phyloP scores from a whole-genome alignment of 2,797 vertebrate genomes.

The Pseudomugil tenellus region DNA sequence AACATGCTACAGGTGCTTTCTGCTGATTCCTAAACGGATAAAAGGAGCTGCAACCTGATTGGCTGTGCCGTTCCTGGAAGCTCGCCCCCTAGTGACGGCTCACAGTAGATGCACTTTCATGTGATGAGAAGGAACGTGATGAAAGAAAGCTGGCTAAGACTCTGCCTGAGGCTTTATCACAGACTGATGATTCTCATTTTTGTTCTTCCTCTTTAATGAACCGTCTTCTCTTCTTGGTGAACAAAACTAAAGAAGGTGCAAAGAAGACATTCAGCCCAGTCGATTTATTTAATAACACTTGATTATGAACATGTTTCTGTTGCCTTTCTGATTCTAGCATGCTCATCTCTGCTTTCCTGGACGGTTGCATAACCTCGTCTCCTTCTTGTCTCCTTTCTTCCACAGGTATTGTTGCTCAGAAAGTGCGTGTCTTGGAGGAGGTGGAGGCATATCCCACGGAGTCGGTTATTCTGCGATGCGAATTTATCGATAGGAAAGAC shows the following conservation, averaged over 20 bases:
- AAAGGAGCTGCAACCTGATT: background rate
- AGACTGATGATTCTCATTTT: slow-evolving; percentile 23
- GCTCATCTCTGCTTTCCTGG: slow-evolving; percentile 13
- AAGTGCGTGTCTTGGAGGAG: slow-evolving; percentile 81
- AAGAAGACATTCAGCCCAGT: background rate
- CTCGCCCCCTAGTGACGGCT: slow-evolving; percentile 45
- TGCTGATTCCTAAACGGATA: slow-evolving; percentile 6
- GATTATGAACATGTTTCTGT: background rate
- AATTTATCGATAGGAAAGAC: slow-evolving; percentile 68
- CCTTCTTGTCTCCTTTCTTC: slow-evolving; percentile 12
- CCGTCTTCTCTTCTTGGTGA: background rate
- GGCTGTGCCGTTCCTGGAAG: background rate
- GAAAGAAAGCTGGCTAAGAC: slow-evolving; percentile 21
- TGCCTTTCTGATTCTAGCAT: no score
- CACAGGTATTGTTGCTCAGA: slow-evolving; percentile 75
- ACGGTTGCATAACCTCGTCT: slow-evolving; percentile 16
- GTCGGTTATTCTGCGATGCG: slow-evolving; percentile 82
- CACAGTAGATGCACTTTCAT: slow-evolving; percentile 18
- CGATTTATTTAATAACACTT: background rate
- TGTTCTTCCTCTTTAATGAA: slow-evolving; percentile 27
- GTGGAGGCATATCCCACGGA: slow-evolving; percentile 80
- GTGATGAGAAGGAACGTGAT: slow-evolving; percentile 28
- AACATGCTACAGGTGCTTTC: background rate
- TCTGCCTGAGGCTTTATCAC: slow-evolving; percentile 45
- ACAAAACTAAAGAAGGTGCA: background rate